Evolutionary conservation across 53 echinoderm and acorn worm genomes (phyloP), one percentile per base, ranked within the genome.

Genomic region (Henricia sp.): DNA sequence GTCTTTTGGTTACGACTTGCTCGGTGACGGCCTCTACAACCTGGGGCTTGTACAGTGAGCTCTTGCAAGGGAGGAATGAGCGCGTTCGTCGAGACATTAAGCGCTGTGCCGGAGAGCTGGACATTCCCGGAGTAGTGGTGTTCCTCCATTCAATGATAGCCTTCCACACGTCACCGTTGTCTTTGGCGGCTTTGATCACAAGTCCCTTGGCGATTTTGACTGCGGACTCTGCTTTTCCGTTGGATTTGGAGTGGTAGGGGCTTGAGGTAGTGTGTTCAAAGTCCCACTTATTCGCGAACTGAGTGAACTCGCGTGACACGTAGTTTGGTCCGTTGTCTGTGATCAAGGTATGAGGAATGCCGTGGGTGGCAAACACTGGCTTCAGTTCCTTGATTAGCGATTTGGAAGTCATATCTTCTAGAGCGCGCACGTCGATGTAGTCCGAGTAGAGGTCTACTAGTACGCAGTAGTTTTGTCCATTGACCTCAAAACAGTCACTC

Each of bases 91-190:
- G 28, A 34, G 48, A 69, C 70, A 69, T 69, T 33, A 69, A 13
- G 67, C 20, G 67, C 11, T 67, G 20, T 37, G 16, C 5, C n/a
- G 67, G 67, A 24, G 67, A 67, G 21, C 67, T 67, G 37, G 67
- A 20, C 67, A 67, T 67, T 37, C 67, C 67, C 24, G 41, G 67
- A 20, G 38, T 67, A 36, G 67, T 35, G 14, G 67, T 19, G 66
- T 67, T 67, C 19, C 41, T 36, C 41, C 67, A 67, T 16, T 67
- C 40, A 24, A 67, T 37, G 38, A 67, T 36, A 37, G 67, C 36
- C 67, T 36, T 35, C 48, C 70, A 69, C 46, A 69, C 43, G 27
- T 69, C 46, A 33, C 69, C 27, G 35, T 34, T 34, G 35, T 23
- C 69, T 40, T 29, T 24, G 34, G 24, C 30, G 38, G 67, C 24